These are phyloP conservation scores for Platysteira castanea DNA, from an alignment of 2,113 vertebrate species.

Conservation along the genomic window DNA sequence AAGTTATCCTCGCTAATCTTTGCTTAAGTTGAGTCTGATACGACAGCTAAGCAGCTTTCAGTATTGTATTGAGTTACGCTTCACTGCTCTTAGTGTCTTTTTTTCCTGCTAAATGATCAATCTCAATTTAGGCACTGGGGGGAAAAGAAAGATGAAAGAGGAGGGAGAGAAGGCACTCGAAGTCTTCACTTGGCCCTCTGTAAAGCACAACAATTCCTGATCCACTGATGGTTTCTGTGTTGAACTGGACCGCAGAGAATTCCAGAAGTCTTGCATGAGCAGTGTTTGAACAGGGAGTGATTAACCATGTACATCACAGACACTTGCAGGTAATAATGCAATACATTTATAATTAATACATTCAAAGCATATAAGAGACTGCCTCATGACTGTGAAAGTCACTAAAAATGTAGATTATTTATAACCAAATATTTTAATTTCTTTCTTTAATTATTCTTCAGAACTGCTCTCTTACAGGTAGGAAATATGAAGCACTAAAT, in stretches of 20 bases:
- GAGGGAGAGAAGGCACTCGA: not conserved
- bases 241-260: not conserved
- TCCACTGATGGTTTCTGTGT: not conserved
- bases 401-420: not conserved
- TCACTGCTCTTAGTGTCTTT: not conserved
- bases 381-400: not conserved
- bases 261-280: not conserved
- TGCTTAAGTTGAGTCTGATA: constrained; percentile 41
- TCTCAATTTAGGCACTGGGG: not conserved
- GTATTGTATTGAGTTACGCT: not conserved
- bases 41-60: constrained; percentile 11
- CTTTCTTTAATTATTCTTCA: not conserved
- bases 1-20: constrained; percentile 52
- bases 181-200: not conserved
- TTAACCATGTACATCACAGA: not conserved
- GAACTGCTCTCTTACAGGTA: not conserved
- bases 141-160: not conserved
- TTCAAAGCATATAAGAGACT: not conserved
- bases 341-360: not conserved
- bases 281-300: not conserved
- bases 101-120: not conserved
- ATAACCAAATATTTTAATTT: not conserved
- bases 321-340: not conserved
- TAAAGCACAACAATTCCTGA: not conserved
- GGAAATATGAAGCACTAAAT: not conserved